Evolutionary conservation across 1,140 invertebrate genomes (phyloP), one percentile per base, ranked within the genome.

Genomic region (Dendrolimus punctatus): DNA sequence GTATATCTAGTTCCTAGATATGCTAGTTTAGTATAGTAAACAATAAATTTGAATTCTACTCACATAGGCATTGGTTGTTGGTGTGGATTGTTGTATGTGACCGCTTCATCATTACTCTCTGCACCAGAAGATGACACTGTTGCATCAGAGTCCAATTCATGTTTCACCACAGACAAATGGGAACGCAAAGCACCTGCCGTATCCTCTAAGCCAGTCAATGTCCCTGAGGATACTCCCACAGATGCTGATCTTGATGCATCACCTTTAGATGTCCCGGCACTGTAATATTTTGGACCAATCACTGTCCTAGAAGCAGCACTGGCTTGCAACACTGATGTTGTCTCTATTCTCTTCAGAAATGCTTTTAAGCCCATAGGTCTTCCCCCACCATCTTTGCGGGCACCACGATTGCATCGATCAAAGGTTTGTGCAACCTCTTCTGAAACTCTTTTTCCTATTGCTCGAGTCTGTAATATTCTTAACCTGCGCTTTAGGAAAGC

Each of bases 111-210:
- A 86, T 94, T 95, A 68, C 95, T 97, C 80, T 98, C 96, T 39
- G 95, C 95, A 43, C 96, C 96, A 40, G 96, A 98, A 71, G 95
- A 97, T 50, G 95, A 96, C 9, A 93, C 95, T 8, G 97, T 98
- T 8, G 95, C 96, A 88, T 98, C 96, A 9, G 96, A 97, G 85
- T 98, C 96, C 46, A 96, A 85, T 64, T 91, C 90, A 47, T 89
- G 85, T 68, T 95, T 92, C 46, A 95, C 89, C 53, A 93, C 85
- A 39, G 90, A 88, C 53, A 96, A 73, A 76, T 95, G 93, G 1
- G 90, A 91, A 6, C 90, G 83, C 44, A 96, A 83, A 10, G 91
- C 89, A 40, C 93, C 93, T 6, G 92, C 88, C 2, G 93, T 90
- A 50, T 90, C 90, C 56, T 92, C 90, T 41, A 94, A 68, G 85